Conservation (phyloP, 2,797 vertebrate genomes). For the Bufotes viridis region DNA sequence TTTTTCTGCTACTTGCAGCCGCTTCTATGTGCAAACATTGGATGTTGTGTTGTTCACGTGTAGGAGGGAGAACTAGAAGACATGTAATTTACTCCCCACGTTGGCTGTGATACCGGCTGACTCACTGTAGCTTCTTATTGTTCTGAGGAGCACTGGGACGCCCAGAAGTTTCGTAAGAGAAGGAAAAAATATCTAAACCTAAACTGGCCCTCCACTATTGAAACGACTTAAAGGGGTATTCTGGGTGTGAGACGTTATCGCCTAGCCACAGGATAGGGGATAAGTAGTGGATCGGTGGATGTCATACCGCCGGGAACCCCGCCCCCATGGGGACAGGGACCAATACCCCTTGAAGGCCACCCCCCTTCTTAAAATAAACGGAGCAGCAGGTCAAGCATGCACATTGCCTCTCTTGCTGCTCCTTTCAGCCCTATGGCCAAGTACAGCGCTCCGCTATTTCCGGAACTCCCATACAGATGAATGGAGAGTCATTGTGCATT, state of each 20-base stretch:
- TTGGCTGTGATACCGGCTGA: not conserved
- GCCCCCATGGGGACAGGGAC: no score
- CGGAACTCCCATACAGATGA: no score
- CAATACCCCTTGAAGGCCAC: no score
- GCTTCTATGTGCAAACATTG: slow-evolving; percentile 7
- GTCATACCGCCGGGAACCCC: no score
- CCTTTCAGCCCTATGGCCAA: no score
- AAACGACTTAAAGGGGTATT: not conserved
- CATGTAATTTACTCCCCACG: not conserved
- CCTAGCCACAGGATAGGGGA: not conserved
- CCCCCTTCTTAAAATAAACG: no score
- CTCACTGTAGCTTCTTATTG: not conserved
- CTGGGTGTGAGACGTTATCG: no score
- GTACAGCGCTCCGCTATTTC: no score
- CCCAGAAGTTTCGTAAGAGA: not conserved
- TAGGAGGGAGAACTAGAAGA: not conserved
- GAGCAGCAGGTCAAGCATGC: no score
- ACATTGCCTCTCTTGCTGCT: no score
- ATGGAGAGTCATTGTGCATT: no score
- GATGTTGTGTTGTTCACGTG: not conserved
- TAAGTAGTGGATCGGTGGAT: no score
- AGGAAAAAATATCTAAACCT: not conserved
- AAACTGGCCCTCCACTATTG: not conserved
- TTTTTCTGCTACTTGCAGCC: not conserved
- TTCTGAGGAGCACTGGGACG: not conserved